Conservation (phyloP, 2,888 invertebrate species). For the Hololepta plana region DNA sequence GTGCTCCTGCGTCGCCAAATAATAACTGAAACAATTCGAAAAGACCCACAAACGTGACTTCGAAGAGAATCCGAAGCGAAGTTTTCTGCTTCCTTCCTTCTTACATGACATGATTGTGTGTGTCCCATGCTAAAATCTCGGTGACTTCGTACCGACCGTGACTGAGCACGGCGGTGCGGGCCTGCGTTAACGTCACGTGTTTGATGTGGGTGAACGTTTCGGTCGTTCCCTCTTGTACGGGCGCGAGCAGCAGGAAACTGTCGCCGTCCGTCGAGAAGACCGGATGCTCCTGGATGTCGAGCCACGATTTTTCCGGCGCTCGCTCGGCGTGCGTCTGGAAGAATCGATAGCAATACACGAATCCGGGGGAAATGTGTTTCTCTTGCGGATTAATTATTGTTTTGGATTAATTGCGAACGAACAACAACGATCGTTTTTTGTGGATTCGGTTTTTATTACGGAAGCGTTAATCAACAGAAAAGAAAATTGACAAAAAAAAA, state of each 20-base stretch:
- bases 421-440: no score
- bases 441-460: no score
- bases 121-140: slow-evolving; percentile 72
- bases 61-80: no score
- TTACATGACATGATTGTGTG: slow-evolving; percentile 62
- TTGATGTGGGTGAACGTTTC: slow-evolving; percentile 81
- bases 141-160: slow-evolving; percentile 74
- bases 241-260: slow-evolving; percentile 64
- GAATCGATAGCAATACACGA: no score
- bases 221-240: slow-evolving; percentile 67
- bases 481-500: no score
- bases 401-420: no score
- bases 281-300: slow-evolving; percentile 70
- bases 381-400: no score
- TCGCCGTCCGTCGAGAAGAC: slow-evolving; percentile 70
- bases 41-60: no score
- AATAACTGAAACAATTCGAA: slow-evolving; percentile 24
- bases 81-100: no score
- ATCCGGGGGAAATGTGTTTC: no score
- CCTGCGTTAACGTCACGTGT: slow-evolving; percentile 64
- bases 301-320: slow-evolving; percentile 69
- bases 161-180: slow-evolving; percentile 68
- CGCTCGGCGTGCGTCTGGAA: slow-evolving; percentile 61
- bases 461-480: no score
- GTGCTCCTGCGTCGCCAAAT: slow-evolving; percentile 59